Conservation (phyloP, 2,888 invertebrate species). For the Spodoptera littoralis region DNA sequence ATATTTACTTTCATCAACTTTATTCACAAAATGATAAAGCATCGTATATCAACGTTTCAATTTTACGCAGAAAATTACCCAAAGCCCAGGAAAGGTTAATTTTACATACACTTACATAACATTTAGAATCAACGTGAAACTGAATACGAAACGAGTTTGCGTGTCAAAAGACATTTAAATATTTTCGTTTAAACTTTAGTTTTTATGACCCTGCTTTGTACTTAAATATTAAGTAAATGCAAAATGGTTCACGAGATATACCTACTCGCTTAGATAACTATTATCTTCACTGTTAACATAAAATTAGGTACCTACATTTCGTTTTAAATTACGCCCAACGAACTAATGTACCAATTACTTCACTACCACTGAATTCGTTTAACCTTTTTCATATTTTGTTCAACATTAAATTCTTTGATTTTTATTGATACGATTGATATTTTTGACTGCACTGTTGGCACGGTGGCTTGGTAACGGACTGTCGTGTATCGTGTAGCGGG, state of each 20-base stretch:
- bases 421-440: too few relatives aligned
- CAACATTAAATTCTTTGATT: too few relatives aligned
- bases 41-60: background rate
- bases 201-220: conserved; percentile 57
- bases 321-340: too few relatives aligned
- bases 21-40: background rate
- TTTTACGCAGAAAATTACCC: conserved; percentile 1
- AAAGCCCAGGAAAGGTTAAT: conserved; percentile 17
- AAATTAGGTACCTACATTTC: too few relatives aligned
- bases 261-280: background rate
- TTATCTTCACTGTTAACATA: too few relatives aligned
- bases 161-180: conserved; percentile 68
- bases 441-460: too few relatives aligned
- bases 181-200: conserved; percentile 68
- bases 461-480: too few relatives aligned
- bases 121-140: conserved; percentile 40
- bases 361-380: too few relatives aligned
- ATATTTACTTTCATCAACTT: too few relatives aligned
- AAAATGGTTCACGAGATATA: conserved; percentile 20
- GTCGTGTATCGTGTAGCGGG: too few relatives aligned
- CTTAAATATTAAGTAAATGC: conserved; percentile 36
- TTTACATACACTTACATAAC: conserved; percentile 16
- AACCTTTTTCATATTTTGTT: conserved; percentile 2
- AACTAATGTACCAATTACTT: too few relatives aligned
- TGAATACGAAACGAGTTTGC: conserved; percentile 65